These are phyloP conservation scores for Ageneiosus marmoratus DNA, from an alignment of 2,113 vertebrate species.

Conservation along the genomic window DNA sequence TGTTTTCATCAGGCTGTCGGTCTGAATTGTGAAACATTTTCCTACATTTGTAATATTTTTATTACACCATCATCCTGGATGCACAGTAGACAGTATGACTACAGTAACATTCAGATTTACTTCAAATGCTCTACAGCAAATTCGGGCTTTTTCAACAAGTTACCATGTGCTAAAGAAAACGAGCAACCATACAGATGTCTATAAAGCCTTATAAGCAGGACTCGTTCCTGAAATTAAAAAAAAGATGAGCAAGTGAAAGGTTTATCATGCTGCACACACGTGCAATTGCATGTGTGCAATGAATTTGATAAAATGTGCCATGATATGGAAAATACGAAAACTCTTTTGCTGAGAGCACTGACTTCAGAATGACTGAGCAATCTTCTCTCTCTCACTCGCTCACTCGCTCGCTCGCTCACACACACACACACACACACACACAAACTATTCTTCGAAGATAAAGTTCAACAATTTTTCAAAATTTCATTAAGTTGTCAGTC, in stretches of 20 bases:
- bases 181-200: not conserved
- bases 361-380: not conserved
- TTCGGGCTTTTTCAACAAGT: not conserved
- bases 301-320: not conserved
- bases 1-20: not conserved
- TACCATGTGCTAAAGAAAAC: not conserved
- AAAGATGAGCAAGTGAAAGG: not conserved
- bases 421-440: not conserved
- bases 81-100: no score
- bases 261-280: not conserved
- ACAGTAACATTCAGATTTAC: not conserved
- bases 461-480: constrained; percentile 29
- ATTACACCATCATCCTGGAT: not conserved
- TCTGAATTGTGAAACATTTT: not conserved
- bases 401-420: not conserved
- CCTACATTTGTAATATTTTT: not conserved
- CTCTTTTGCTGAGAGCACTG: not conserved
- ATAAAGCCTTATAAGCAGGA: not conserved
- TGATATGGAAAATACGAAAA: not conserved
- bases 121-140: not conserved
- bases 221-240: not conserved
- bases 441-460: not conserved
- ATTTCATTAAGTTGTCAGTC: constrained; percentile 34
- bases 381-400: not conserved
- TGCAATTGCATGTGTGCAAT: not conserved